These are phyloP conservation scores for Mesembrinibis cayennensis DNA, from an alignment of 2,113 vertebrate species.

Conservation along the genomic window DNA sequence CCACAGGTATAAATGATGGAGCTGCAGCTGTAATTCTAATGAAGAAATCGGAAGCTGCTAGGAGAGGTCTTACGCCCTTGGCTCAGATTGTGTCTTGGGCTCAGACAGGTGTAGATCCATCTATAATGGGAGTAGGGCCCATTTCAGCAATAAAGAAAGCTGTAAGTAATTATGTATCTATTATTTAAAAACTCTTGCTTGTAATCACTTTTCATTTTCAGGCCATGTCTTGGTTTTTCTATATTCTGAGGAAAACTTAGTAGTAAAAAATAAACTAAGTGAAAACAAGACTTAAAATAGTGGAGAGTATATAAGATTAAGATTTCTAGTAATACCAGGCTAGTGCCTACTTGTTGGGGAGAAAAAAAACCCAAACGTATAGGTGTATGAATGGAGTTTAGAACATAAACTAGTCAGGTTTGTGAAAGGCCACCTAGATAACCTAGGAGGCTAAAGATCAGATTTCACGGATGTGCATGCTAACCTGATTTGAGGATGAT, in stretches of 20 bases:
- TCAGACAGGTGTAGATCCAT: slow-evolving; percentile 91
- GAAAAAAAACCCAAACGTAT: background rate
- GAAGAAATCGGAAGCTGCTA: slow-evolving; percentile 87
- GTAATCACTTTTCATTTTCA: background rate
- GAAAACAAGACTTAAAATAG: background rate
- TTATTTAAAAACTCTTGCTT: background rate
- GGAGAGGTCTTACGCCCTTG: slow-evolving; percentile 82
- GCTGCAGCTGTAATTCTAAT: slow-evolving; percentile 93
- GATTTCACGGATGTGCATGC: background rate
- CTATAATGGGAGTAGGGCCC: slow-evolving; percentile 92
- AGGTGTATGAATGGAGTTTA: background rate
- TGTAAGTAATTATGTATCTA: slow-evolving; percentile 76
- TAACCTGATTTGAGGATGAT: background rate
- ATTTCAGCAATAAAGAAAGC: slow-evolving; percentile 91
- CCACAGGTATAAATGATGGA: slow-evolving; percentile 90
- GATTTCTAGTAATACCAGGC: background rate
- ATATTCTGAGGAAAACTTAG: background rate
- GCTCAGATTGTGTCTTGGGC: slow-evolving; percentile 87
- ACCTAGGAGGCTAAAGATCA: background rate
- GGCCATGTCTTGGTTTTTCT: background rate
- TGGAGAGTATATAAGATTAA: background rate
- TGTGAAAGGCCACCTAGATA: background rate
- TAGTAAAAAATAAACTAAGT: background rate
- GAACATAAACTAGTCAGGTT: background rate
- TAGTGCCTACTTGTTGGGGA: background rate